Base-by-base conservation (phyloP, 64 coral and sea anemone species). In the Platygyra sinensis region DNA sequence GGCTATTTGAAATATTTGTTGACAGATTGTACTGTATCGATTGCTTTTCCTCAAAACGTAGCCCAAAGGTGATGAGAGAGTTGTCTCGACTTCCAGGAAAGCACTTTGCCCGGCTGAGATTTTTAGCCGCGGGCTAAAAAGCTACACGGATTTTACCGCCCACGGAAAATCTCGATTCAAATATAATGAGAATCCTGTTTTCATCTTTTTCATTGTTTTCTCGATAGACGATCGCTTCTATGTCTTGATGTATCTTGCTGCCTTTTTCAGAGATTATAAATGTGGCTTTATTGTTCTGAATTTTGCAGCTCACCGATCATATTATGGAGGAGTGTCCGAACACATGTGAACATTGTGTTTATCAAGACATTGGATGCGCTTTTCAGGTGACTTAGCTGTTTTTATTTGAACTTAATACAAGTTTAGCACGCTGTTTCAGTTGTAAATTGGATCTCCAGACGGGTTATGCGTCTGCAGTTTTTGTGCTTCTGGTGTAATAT, bases 271-370 rank as follows among this genome's bases (percentile, higher is more conserved):
- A n/a, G 22, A n/a, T 46, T 46, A 46, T 46, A 29, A 69, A 69
- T n/a, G 8, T 24, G 29, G 65, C n/a, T 69, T 77, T 76, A 1
- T 30, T 30, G 1, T 60, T 17, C 61, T 55, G 6, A 31, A 28
- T 30, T 36, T 63, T 63, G 25, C 25, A 92, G 90, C 73, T 92
- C 20, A 74, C 90, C 2, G 67, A 87, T 30, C 90, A 92, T 29
- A 87, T 92, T 28, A 92, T 87, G 61, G 90, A 87, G 32, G 83
- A 92, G 24, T 92, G 90, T 39, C 72, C 83, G n/a, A 81, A 92
- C 32, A 86, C 82, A 5, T 67, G 59, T 20, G 82, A 92, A n/a
- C 54, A 57, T 0, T 92, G 90, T 31, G 13, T 63, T 22, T 86
- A 87, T 62, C 59, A 86, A 32, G 75, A 78, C 24, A 60, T 92